Conservation (phyloP, 2,888 invertebrate species). For the Cenopis cana region DNA sequence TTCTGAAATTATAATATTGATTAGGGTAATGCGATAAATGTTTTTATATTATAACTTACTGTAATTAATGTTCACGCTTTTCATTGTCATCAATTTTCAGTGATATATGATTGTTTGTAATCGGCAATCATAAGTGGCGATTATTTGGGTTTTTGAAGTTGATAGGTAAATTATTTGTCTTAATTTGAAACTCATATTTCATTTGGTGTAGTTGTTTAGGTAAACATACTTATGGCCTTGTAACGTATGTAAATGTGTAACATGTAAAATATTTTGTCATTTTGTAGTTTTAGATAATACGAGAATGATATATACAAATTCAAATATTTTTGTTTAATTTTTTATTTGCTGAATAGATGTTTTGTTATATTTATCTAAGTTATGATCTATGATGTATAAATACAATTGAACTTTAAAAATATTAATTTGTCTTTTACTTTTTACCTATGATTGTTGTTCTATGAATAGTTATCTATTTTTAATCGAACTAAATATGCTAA, state of each 20-base stretch:
- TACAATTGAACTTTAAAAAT: constrained; percentile 66
- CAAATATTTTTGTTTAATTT: constrained; percentile 70
- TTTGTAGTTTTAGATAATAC: constrained; percentile 64
- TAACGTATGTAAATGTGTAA: constrained; percentile 80
- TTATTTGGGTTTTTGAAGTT: constrained; percentile 21
- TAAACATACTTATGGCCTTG: constrained; percentile 64
- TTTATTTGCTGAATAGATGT: constrained; percentile 72
- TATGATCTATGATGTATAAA: constrained; percentile 70
- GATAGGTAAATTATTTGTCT: constrained; percentile 31
- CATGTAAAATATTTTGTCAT: constrained; percentile 70
- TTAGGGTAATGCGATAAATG: constrained; percentile 34
- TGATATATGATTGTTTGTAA: constrained; percentile 15
- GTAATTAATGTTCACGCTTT: constrained; percentile 36
- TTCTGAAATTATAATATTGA: constrained; percentile 42
- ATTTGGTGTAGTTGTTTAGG: constrained; percentile 55
- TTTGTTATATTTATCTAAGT: constrained; percentile 77
- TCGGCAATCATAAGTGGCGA: constrained; percentile 13
- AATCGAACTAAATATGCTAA: too few relatives aligned
- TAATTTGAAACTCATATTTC: constrained; percentile 42
- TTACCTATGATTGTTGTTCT: background rate
- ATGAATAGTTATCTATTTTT: too few relatives aligned
- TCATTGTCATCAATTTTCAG: constrained; percentile 30
- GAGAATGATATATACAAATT: constrained; percentile 65
- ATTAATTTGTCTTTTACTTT: constrained; percentile 37
- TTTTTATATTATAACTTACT: constrained; percentile 40